Evolutionary conservation across 1,140 invertebrate genomes (phyloP), one percentile per base, ranked within the genome.

Genomic region (Trachymyrmex septentrionalis): DNA sequence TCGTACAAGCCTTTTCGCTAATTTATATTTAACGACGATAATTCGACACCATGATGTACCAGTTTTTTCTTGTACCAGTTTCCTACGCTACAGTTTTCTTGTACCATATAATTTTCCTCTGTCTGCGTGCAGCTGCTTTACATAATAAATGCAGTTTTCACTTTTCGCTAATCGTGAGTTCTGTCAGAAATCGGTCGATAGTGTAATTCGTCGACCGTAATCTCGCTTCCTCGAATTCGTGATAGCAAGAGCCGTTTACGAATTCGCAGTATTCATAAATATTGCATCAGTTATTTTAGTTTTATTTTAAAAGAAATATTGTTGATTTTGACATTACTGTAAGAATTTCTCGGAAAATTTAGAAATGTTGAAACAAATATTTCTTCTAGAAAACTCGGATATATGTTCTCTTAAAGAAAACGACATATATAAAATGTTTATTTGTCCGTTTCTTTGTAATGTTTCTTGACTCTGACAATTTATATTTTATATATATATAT

Each of bases 101-200:
- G 21, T 48, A 61, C 21, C 76, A 4, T 85, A n/a, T 50, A 90
- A 90, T 90, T 90, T 84, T 76, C 71, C 24, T 73, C 14, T 30
- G 16, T 34, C 63, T 50, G 30, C 27, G 16, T 34, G 12, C n/a
- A 16, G 38, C 38, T 50, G 3, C 24, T 82, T 69, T 53, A 61
- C 67, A 27, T 81, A 77, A 87, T 64, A 69, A 69, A 80, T n/a
- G 24, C 87, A 21, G 34, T 89, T 89, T 67, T 86, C 87, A 66
- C 80, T 88, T 88, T 73, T 75, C 24, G 57, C 14, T 4, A 38
- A 77, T 30, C 78, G 66, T 53, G 44, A 63, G 12, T 3, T 10
- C 24, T 27, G 57, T 12, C 61, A 34, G 38, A 57, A 24, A 69
- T 30, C 64, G 55, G 34, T 72, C 24, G 48, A 12, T 67, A 9